Base-by-base conservation (phyloP, 2,888 invertebrate genomes). In the Aporophyla nigra region DNA sequence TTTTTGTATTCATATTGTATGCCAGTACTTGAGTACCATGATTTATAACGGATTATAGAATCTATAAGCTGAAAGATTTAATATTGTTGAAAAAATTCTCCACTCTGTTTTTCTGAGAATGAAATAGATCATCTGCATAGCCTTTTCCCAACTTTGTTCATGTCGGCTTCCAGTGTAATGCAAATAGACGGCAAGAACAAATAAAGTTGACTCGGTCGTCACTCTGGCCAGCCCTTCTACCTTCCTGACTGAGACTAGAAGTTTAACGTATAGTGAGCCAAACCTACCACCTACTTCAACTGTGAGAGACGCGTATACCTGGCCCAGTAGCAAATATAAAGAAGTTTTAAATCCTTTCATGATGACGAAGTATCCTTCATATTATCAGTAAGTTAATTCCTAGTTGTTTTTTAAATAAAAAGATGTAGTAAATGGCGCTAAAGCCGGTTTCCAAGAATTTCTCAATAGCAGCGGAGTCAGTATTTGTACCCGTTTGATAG, bases 1-100 rank as follows among this genome's bases (percentile, higher is more conserved):
- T 21, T 63, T 61, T 62, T 72, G 27, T n/a, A 27, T 72, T 79
- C 40, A 56, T 62, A 27, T 56, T 33, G 63, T 27, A 62, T 62
- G 53, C 27, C 21, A 49, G 56, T 49, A 27, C 19, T 59, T 27
- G 24, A 40, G 33, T 24, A 24, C 9, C 16, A n/a, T 0, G n/a
- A 53, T 53, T n/a, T 70, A 21, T 33, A 53, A 1, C 12, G 14
- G n/a, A 70, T 24, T 46, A 14, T 19, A 49, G 16, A 0, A 46
- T 69, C 19, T 58, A 72, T 58, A 0, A 33, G 10, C 49, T 58
- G 10, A 58, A 49, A 12, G 51, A 9, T 21, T 43, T 53, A 51
- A 3, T 24, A 16, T 53, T 21, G 10, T 9, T 46, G 16, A 16
- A 71, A 63, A 19, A 46, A n/a, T n/a, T n/a, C n/a, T n/a, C 33